These are phyloP conservation scores for Girardinichthys multiradiatus DNA, from an alignment of 2,113 vertebrate genomes.

Conservation along the genomic window DNA sequence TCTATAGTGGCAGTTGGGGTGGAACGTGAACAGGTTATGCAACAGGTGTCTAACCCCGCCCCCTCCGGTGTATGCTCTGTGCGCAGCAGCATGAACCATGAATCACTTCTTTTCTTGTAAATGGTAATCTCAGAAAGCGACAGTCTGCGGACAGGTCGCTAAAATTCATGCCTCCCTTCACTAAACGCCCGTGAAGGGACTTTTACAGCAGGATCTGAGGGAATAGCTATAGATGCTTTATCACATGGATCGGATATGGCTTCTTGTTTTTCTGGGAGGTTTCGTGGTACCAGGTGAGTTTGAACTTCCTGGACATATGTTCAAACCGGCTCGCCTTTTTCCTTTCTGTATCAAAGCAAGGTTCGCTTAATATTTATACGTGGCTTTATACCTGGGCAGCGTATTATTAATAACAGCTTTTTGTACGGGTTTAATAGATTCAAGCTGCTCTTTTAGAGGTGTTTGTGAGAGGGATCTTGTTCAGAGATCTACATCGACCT, in stretches of 20 bases:
- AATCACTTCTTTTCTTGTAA: too few species aligned
- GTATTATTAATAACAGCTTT: background rate
- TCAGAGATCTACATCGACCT: background rate
- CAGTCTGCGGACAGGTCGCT: background rate
- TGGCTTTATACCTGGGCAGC: background rate
- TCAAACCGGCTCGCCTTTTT: background rate
- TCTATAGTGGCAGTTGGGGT: background rate
- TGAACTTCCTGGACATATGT: conserved; percentile 43
- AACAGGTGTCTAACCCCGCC: conserved; percentile 42
- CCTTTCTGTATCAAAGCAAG: background rate
- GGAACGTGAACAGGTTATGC: conserved; percentile 33
- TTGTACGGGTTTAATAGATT: background rate
- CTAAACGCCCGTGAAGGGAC: conserved; percentile 1
- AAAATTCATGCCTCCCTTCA: background rate
- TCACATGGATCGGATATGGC: conserved; percentile 65
- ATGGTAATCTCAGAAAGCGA: background rate
- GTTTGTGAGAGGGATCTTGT: too few species aligned
- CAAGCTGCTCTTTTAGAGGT: too few species aligned
- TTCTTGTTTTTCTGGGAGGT: conserved; percentile 64
- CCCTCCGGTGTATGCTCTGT: conserved; percentile 41
- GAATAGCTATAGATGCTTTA: conserved; percentile 23
- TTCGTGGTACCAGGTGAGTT: conserved; percentile 73
- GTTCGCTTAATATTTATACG: too few species aligned
- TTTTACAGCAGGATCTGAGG: conserved; percentile 2
- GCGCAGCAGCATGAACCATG: too few species aligned